Conservation (phyloP, 2,797 vertebrate species). For the Delichon dasypus region DNA sequence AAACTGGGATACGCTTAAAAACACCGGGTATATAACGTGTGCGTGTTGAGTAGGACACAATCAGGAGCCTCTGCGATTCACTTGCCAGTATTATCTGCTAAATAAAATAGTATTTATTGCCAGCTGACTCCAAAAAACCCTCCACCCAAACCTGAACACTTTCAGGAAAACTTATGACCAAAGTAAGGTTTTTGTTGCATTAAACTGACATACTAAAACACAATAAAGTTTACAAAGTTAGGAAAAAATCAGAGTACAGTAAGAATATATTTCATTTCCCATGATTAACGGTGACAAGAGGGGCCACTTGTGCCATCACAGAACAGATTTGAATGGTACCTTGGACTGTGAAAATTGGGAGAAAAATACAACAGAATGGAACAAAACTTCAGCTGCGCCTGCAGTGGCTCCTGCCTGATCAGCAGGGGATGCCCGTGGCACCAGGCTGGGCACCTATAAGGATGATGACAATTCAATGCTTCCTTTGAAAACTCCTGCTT, state of each 20-base stretch:
- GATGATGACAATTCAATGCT: not conserved
- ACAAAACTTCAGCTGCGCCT: not conserved
- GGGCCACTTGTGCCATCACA: not conserved
- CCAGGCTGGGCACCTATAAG: not conserved
- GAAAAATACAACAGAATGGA: not conserved
- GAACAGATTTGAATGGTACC: not conserved
- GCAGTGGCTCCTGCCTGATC: not conserved
- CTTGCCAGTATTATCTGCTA: conserved; percentile 68
- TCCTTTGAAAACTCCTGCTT: not conserved
- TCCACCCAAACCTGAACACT: not conserved
- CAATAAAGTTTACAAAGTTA: not conserved
- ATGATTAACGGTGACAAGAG: not conserved
- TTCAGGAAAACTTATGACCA: not conserved
- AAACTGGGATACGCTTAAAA: conserved; percentile 65
- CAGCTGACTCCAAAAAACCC: not conserved
- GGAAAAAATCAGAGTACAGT: not conserved
- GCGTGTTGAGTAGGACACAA: conserved; percentile 54
- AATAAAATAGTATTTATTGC: conserved; percentile 73
- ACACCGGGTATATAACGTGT: conserved; percentile 55
- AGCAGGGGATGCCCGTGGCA: accelerated
- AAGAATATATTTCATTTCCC: not conserved
- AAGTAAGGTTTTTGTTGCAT: not conserved
- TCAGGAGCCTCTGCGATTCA: conserved; percentile 71
- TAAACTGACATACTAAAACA: not conserved
- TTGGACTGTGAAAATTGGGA: not conserved